Conservation (phyloP, 2,113 vertebrate species). For the Cyanoderma ruficeps region DNA sequence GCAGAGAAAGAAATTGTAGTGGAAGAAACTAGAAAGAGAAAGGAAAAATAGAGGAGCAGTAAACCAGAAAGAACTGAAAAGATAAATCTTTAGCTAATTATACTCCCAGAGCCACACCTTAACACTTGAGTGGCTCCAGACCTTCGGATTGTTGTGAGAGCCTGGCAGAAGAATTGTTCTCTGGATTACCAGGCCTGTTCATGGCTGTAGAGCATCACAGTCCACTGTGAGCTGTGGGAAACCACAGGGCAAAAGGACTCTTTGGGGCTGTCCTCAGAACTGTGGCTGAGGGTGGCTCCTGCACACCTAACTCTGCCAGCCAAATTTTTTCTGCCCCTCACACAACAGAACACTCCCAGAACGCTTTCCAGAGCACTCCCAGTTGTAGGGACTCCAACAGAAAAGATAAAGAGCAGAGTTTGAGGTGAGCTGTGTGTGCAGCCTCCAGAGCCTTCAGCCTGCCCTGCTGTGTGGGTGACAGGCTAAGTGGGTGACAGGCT, state of each 20-base stretch:
- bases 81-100: background rate
- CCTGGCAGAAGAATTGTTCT: background rate
- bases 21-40: background rate
- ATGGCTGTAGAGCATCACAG: background rate
- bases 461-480: background rate
- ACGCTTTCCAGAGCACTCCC: background rate
- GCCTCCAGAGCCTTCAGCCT: background rate
- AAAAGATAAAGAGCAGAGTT: background rate
- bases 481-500: background rate
- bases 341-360: background rate
- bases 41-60: background rate
- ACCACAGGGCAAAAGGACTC: accelerated
- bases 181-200: background rate
- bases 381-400: accelerated
- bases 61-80: background rate
- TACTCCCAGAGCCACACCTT: background rate
- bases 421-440: accelerated
- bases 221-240: background rate
- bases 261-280: accelerated
- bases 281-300: background rate
- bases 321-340: background rate
- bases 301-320: background rate
- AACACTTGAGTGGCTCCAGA: background rate
- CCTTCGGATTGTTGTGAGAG: background rate
- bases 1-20: background rate